Base-by-base conservation (phyloP, 2,888 invertebrate species). In the Suillia variegata region DNA sequence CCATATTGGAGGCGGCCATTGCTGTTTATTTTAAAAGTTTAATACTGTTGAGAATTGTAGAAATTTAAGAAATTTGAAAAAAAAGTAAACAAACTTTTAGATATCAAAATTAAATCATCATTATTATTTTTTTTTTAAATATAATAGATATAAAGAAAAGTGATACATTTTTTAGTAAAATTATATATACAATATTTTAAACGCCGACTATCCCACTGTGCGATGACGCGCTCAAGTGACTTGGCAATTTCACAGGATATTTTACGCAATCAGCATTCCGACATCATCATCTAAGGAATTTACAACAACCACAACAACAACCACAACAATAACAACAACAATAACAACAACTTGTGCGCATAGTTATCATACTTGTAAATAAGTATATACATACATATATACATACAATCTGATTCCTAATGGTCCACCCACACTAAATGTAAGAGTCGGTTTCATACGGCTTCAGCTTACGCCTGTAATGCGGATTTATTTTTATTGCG, bases 331-430 rank as follows among this genome's bases (percentile, higher is more conserved):
- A 38, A n/a, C n/a, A 38, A n/a, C 38, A 38, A 45, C 45, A 13
- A 13, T 45, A 18, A 38, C 10, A 13, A 10, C n/a, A 20, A n/a
- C n/a, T 20, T 18, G 13, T 45, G 45, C 4, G 13, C 3, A 18
- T 45, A 72, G 70, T 72, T 72, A 74, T 70, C 74, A 13, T 71
- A 64, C 55, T 71, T 65, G 72, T 74, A 74, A 74, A 72, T 72
- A n/a, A n/a, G n/a, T n/a, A n/a, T n/a, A n/a, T n/a, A n/a, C n/a
- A n/a, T n/a, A n/a, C n/a, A n/a, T n/a, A n/a, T n/a, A n/a, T n/a
- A n/a, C n/a, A 72, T 74, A 70, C 70, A 74, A 72, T 72, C 74
- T 72, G 68, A 69, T 65, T 24, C 49, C 53, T 10, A 53, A 48
- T 56, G 21, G n/a, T 8, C 8, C 33, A 20, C 4, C 15, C 4